Evolutionary conservation across 1,140 invertebrate genomes (phyloP).

Genomic region (Augochlora pura): DNA sequence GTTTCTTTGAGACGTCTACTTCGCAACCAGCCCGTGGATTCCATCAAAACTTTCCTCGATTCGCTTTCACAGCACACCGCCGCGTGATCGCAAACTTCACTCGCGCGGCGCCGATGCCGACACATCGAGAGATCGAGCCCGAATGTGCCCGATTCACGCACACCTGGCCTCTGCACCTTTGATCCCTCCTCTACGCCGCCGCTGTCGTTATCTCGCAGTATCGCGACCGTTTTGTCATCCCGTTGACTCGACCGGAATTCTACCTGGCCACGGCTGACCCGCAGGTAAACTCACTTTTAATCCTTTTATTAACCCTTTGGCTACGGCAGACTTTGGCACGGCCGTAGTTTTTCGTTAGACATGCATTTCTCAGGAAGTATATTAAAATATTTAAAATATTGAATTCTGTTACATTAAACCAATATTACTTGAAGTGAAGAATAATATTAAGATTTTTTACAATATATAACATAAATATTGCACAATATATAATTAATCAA

Average conservation of each 20-base stretch:
- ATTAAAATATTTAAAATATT: too few relatives aligned
- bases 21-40: constrained; percentile 30
- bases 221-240: neutral
- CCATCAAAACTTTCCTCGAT: constrained; percentile 50
- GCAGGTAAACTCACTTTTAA: too few relatives aligned
- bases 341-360: too few relatives aligned
- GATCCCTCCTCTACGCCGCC: neutral
- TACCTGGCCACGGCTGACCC: too few relatives aligned
- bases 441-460: too few relatives aligned
- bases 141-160: neutral
- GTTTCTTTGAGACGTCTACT: constrained; percentile 27
- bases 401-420: too few relatives aligned
- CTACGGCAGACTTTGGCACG: too few relatives aligned
- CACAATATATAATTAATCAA: too few relatives aligned
- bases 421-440: too few relatives aligned
- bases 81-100: constrained; percentile 39
- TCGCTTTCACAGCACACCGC: constrained; percentile 1
- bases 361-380: too few relatives aligned
- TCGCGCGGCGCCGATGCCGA: constrained; percentile 11
- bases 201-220: neutral
- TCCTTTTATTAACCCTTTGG: too few relatives aligned
- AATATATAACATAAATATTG: too few relatives aligned
- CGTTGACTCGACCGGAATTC: neutral
- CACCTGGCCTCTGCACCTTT: neutral
- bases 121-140: neutral